Percentiles rank a stretch among this genome's conserved stretches.
Evolutionary conservation across 2,113 vertebrate genomes (phyloP).

Genomic region (Cichladusa arquata): DNA sequence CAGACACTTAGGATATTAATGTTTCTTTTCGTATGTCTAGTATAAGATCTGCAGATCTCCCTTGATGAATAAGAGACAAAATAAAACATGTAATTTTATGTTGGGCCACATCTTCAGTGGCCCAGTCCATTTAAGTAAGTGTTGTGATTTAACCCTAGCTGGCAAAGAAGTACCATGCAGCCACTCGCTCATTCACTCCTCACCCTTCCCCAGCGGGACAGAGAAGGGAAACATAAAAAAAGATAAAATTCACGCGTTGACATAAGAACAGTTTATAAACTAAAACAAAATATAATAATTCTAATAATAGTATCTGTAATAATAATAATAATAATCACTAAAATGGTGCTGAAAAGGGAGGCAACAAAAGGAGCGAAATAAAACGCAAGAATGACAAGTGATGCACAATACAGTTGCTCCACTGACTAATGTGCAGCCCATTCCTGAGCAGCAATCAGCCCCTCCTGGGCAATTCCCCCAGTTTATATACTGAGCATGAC

Average conservation of each 20-base stretch:
- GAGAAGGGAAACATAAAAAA: neutral
- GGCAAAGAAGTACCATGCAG: neutral
- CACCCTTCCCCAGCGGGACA: neutral
- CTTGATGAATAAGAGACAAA: neutral
- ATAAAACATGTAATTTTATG: neutral
- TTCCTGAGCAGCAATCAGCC: neutral
- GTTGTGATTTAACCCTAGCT: neutral
- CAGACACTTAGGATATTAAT: neutral
- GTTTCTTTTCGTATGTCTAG: neutral
- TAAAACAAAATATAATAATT: neutral
- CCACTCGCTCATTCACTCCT: neutral
- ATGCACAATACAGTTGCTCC: neutral
- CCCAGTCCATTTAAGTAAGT: neutral
- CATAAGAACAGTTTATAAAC: neutral
- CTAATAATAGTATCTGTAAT: neutral
- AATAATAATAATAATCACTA: neutral
- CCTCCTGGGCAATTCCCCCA: neutral
- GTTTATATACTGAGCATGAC: neutral
- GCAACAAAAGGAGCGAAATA: neutral
- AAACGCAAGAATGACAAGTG: neutral
- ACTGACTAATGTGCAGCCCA: neutral
- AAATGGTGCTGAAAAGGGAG: neutral
- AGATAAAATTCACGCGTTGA: neutral
- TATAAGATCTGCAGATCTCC: neutral
- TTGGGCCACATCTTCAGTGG: neutral